Evolutionary conservation across 1,140 invertebrate genomes (phyloP).

Genomic region (Ceratoteleas bidentatus): DNA sequence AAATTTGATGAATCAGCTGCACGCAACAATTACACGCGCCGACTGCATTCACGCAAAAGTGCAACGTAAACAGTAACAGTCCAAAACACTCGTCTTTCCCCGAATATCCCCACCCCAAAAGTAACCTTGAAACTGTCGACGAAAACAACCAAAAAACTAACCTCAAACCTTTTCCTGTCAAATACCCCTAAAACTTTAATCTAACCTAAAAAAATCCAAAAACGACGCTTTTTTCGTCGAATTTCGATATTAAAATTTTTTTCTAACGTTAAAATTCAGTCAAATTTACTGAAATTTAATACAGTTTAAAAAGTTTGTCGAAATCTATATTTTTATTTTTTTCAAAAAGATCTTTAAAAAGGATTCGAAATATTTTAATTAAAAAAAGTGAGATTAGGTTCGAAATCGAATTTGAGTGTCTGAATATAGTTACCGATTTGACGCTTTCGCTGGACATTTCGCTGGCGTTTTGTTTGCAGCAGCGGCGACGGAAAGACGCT

Average conservation of each 20-base stretch:
- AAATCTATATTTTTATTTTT: too few species aligned
- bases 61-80: slow-evolving; percentile 3
- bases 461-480: slow-evolving; percentile 2
- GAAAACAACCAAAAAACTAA: neutral
- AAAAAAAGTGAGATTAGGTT: neutral
- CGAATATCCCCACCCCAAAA: too few species aligned
- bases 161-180: neutral
- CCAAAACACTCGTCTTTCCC: neutral
- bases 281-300: too few species aligned
- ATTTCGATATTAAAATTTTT: too few species aligned
- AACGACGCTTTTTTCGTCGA: too few species aligned
- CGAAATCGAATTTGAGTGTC: neutral
- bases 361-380: neutral
- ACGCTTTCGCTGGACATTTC: slow-evolving; percentile 79
- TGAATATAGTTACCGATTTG: slow-evolving; percentile 74
- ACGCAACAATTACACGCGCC: neutral
- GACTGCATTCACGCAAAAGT: neutral
- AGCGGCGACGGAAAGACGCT: slow-evolving; percentile 19
- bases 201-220: too few species aligned
- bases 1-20: slow-evolving; percentile 31
- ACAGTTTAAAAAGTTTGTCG: too few species aligned
- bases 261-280: too few species aligned
- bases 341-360: too few species aligned
- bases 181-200: too few species aligned
- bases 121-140: neutral